These are phyloP conservation scores for Lasius platythorax DNA, from an alignment of 2,888 invertebrate species.

Conservation along the genomic window DNA sequence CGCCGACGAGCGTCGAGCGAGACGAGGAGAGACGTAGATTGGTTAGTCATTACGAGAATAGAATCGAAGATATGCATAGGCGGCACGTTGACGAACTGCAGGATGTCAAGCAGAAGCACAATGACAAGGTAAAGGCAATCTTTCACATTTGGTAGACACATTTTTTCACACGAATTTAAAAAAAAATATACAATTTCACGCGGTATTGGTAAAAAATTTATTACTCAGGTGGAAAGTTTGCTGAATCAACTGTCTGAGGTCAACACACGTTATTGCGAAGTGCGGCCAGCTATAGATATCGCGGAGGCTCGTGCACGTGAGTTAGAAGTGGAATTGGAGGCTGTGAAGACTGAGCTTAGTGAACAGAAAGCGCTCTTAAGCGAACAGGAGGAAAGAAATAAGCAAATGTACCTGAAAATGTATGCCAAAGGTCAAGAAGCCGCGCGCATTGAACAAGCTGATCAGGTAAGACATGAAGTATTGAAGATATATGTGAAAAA, in stretches of 20 bases:
- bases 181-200: not conserved
- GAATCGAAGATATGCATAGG: conserved; percentile 91
- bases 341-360: conserved; percentile 89
- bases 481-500: not conserved
- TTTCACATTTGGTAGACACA: not conserved
- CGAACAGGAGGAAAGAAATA: conserved; percentile 91
- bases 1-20: conserved; percentile 52
- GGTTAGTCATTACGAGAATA: conserved; percentile 91
- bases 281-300: conserved; percentile 91
- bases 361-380: conserved; percentile 89
- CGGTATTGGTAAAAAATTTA: not conserved
- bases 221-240: conserved; percentile 89
- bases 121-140: conserved; percentile 88
- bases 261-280: conserved; percentile 92
- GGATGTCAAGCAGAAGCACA: conserved; percentile 92
- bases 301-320: conserved; percentile 91
- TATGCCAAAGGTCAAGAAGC: conserved; percentile 94
- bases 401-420: conserved; percentile 93
- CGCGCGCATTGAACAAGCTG: conserved; percentile 91
- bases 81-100: conserved; percentile 90
- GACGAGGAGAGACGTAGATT: conserved; percentile 90
- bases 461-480: conserved; percentile 87
- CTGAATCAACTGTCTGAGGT: conserved; percentile 92
- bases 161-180: not conserved
- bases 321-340: conserved; percentile 91